phyloP scores from a whole-genome alignment of 1,140 invertebrate genomes.

The Leguminivora glycinivorella region DNA sequence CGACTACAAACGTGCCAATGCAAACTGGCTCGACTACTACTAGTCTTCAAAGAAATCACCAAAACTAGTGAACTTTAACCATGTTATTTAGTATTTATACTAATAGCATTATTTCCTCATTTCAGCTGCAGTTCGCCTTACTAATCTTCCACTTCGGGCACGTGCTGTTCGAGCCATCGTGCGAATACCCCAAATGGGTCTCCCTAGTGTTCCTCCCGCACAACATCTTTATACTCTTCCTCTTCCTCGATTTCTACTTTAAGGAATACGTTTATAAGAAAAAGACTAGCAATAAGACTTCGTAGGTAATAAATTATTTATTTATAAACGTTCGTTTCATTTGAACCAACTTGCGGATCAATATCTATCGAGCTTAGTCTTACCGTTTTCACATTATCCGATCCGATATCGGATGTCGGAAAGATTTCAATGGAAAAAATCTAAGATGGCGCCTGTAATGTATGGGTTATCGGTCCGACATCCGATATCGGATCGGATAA shows the following conservation, averaged over 20 bases:
- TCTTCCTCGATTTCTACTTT: constrained; percentile 92
- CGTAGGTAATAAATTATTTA: constrained; percentile 22
- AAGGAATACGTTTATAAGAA: constrained; percentile 84
- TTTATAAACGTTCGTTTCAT: background rate
- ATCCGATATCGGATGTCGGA: no score
- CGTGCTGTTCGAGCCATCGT: constrained; percentile 84
- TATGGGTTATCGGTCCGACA: no score
- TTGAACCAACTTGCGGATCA: no score
- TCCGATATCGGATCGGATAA: no score
- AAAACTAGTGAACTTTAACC: no score
- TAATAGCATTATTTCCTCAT: constrained; percentile 30
- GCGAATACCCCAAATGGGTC: constrained; percentile 83
- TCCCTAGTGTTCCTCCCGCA: constrained; percentile 81
- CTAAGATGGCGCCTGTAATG: no score
- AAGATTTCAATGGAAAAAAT: no score
- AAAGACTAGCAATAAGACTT: constrained; percentile 32
- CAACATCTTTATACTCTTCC: constrained; percentile 85
- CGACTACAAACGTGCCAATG: no score
- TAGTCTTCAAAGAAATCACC: no score
- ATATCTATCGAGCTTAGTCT: no score
- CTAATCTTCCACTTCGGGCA: constrained; percentile 85
- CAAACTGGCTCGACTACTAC: no score
- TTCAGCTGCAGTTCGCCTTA: constrained; percentile 85
- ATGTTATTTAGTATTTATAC: background rate
- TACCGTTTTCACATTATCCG: no score